Conservation (phyloP, 2,113 vertebrate species). For the Mormyrus iriodes region DNA sequence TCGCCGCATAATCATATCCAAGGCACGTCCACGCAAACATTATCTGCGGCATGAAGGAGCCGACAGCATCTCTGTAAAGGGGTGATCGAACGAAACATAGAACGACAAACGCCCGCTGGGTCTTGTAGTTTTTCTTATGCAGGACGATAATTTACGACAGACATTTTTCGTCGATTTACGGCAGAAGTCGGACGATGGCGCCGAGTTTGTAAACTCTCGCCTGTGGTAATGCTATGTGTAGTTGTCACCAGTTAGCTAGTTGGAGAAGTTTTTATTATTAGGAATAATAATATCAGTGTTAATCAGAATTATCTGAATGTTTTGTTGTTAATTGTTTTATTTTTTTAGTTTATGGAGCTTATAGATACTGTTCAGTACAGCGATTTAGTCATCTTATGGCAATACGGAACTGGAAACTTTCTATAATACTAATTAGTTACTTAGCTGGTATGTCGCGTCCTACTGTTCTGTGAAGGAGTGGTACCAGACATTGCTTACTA, state of each 20-base stretch:
- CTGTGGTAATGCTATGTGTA: neutral
- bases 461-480: neutral
- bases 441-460: neutral
- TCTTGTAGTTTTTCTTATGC: conserved; percentile 33
- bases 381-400: neutral
- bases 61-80: neutral
- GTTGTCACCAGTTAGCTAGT: neutral
- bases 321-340: too few species aligned
- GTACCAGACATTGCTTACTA: neutral
- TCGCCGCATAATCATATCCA: neutral
- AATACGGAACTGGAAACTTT: neutral
- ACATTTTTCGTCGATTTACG: conserved; percentile 39
- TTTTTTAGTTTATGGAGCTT: neutral
- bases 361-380: neutral
- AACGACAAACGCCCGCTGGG: conserved; percentile 21
- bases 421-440: neutral
- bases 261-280: neutral
- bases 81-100: neutral
- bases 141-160: conserved; percentile 28
- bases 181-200: conserved; percentile 35
- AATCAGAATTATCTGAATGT: neutral
- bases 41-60: neutral
- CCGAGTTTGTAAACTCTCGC: conserved; percentile 52
- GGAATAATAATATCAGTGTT: neutral
- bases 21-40: neutral